phyloP scores from a whole-genome alignment of 1,140 invertebrate species.

The Melipona quadrifasciata region DNA sequence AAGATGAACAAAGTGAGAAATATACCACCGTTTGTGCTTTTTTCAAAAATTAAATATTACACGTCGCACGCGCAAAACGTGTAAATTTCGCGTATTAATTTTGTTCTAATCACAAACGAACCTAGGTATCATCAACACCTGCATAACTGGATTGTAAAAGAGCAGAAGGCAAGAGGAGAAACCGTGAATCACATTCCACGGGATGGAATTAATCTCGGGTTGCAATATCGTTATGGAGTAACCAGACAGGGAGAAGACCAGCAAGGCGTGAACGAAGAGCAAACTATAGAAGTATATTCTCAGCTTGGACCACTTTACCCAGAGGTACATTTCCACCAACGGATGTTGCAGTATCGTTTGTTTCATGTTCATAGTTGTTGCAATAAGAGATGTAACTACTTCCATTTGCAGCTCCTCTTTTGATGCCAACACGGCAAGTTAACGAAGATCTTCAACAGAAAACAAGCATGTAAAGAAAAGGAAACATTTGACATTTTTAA shows the following conservation, averaged over 20 bases:
- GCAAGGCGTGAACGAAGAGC: constrained; percentile 75
- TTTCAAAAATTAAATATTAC: too few species aligned
- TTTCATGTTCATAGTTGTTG: constrained; percentile 52
- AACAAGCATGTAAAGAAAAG: neutral
- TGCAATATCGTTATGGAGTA: constrained; percentile 45
- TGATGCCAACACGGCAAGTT: constrained; percentile 70
- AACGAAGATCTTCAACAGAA: constrained; percentile 61
- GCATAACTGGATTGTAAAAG: constrained; percentile 31
- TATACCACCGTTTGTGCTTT: too few species aligned
- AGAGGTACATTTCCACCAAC: constrained; percentile 80
- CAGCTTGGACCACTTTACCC: constrained; percentile 80
- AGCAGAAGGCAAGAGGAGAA: constrained; percentile 25
- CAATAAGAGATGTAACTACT: constrained; percentile 70
- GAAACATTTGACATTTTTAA: neutral
- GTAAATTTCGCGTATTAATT: neutral
- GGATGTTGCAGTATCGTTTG: constrained; percentile 79
- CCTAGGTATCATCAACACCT: constrained; percentile 51
- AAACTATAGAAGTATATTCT: constrained; percentile 77
- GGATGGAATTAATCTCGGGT: neutral
- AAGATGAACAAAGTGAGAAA: too few species aligned
- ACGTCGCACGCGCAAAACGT: too few species aligned
- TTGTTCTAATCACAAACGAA: neutral
- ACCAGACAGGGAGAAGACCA: constrained; percentile 58
- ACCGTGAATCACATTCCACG: neutral
- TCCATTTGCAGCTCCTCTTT: constrained; percentile 69